A percentile compares a stretch with the other conserved stretches of the same genome.
These are phyloP conservation scores for Oscheius myriophilus DNA, from an alignment of 2,888 invertebrate genomes.

Conservation along the genomic window DNA sequence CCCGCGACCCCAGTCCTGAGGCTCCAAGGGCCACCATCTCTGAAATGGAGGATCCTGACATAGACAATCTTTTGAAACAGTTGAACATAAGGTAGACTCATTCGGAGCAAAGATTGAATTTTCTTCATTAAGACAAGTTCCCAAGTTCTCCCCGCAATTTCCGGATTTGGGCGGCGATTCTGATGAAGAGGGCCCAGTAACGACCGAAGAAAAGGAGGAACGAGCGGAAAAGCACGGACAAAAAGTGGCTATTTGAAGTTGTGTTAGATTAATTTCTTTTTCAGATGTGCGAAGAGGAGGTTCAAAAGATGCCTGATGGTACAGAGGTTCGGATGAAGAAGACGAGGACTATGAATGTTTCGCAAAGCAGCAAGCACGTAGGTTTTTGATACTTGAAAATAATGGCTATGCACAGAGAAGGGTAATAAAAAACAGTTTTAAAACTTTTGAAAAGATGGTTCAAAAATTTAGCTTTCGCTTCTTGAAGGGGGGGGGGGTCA, in stretches of 20 bases:
- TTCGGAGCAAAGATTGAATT: neutral
- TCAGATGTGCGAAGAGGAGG: slow-evolving; percentile 63
- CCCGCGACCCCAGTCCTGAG: slow-evolving; percentile 23
- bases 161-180: slow-evolving; percentile 61
- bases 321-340: slow-evolving; percentile 62
- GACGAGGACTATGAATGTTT: slow-evolving; percentile 61
- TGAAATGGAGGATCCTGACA: slow-evolving; percentile 48
- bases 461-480: too few species aligned
- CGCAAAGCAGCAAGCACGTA: slow-evolving; percentile 62
- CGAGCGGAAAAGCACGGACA: slow-evolving; percentile 65
- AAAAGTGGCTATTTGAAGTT: slow-evolving; percentile 41
- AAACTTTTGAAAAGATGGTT: too few species aligned
- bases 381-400: neutral
- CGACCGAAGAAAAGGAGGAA: slow-evolving; percentile 63
- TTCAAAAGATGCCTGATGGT: slow-evolving; percentile 62
- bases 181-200: slow-evolving; percentile 62
- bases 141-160: slow-evolving; percentile 60
- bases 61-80: slow-evolving; percentile 58
- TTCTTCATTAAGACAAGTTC: slow-evolving; percentile 58
- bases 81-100: slow-evolving; percentile 50
- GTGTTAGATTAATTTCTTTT: slow-evolving; percentile 8
- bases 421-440: too few species aligned
- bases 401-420: too few species aligned
- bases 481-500: too few species aligned
- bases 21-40: slow-evolving; percentile 28